Base-by-base conservation (phyloP, 2,113 vertebrate genomes). In the Chitala chitala region DNA sequence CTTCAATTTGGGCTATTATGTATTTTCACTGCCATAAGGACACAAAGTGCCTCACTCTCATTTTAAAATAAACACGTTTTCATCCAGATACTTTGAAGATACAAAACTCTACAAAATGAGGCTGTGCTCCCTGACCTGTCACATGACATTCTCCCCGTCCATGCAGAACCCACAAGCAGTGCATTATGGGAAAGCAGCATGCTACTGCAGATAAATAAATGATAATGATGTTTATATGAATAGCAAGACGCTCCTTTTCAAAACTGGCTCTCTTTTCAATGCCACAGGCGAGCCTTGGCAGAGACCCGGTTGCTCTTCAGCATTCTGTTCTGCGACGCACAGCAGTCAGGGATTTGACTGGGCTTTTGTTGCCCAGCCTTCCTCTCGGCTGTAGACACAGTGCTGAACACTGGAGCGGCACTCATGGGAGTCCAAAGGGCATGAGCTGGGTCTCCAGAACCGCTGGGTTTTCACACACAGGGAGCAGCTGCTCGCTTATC, bases 21-120 rank as follows among this genome's bases (percentile, higher is more conserved):
- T 24, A 46, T 26, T 33, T 10, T 46, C 20, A 13, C 29, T 26
- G 15, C 24, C 8, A 29, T 9, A 58, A 4, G 24, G 3, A 58
- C 10, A 58, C 29, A 20, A 17, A 10, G 4, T 15, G 29, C 29
- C 29, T 31, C 20, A 33, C 6, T 15, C 38, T 15, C 17, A 63
- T 36, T 63, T 36, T 63, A 20, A 63, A 38, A 63, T 42, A 17
- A 44, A 66, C 40, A 46, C 46, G n/a, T 15, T 63, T 63, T 66
- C 42, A 29, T 66, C 64, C 64, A 44, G 42, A 42, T 8, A 6
- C 42, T 44, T 0, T 26, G 40, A 63, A 63, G 31, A 38, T 36
- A 38, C 3, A 63, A 63, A 48, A 10, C 42, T 66, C 2, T 4
- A 66, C 12, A 15, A 46, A 46, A 66, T 5, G 42, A 22, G 33